Percentiles rank a stretch among this genome's conserved stretches.
These are phyloP conservation scores for Ceraclea dissimilis DNA, from an alignment of 2,888 invertebrate genomes.

Conservation along the genomic window DNA sequence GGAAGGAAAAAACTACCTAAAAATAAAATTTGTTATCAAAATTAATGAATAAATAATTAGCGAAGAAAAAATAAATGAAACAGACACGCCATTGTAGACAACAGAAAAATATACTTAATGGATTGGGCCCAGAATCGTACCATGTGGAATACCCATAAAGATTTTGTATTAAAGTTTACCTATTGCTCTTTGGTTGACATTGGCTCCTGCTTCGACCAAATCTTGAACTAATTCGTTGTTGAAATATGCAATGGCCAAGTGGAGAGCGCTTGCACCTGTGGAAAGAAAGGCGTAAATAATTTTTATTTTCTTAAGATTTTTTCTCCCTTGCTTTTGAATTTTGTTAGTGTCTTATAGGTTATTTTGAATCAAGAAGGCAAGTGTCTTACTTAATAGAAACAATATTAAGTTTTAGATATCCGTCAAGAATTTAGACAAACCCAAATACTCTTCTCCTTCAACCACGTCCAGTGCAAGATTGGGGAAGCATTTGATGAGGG, in stretches of 20 bases:
- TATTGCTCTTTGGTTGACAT: slow-evolving; percentile 86
- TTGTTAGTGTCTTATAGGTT: too few species aligned
- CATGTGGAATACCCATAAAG: too few species aligned
- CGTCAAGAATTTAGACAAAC: too few species aligned
- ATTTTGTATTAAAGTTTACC: slow-evolving; percentile 56
- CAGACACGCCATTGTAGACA: too few species aligned
- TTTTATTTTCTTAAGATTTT: neutral
- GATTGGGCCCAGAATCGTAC: too few species aligned
- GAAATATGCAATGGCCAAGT: slow-evolving; percentile 92
- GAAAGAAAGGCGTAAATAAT: slow-evolving; percentile 12
- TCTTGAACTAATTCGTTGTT: slow-evolving; percentile 93
- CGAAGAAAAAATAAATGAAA: too few species aligned
- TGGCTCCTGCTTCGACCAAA: slow-evolving; percentile 85
- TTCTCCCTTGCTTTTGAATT: too few species aligned
- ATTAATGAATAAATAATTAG: too few species aligned
- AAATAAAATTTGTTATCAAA: slow-evolving; percentile 11
- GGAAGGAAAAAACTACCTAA: slow-evolving; percentile 88
- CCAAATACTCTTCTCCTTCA: slow-evolving; percentile 95
- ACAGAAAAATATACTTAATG: too few species aligned
- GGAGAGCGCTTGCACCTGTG: slow-evolving; percentile 83
- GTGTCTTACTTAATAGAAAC: too few species aligned
- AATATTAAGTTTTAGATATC: too few species aligned
- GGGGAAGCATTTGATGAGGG: slow-evolving; percentile 85
- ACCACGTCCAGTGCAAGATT: slow-evolving; percentile 88
- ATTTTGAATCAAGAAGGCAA: too few species aligned